phyloP scores from a whole-genome alignment of 2,113 vertebrate genomes.

The Peromyscus polionotus region DNA sequence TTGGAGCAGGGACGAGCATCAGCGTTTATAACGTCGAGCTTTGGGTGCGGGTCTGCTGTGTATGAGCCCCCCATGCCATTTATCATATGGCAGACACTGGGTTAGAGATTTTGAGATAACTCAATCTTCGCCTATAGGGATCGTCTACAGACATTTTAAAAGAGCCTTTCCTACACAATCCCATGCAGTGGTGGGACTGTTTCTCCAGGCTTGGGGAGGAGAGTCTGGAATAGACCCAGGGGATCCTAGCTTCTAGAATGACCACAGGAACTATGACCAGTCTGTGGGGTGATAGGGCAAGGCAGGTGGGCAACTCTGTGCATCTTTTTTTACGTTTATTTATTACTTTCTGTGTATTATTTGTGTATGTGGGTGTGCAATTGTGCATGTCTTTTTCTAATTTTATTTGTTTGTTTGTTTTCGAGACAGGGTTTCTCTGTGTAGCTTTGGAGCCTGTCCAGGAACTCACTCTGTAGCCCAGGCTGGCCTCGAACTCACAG shows the following conservation, averaged over 20 bases:
- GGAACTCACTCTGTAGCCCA: no score
- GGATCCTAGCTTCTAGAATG: background rate
- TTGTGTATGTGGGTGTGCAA: background rate
- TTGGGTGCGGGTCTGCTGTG: background rate
- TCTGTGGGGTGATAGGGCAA: background rate
- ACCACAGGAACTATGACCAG: background rate
- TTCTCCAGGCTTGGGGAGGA: background rate
- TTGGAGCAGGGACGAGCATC: background rate
- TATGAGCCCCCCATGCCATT: accelerated
- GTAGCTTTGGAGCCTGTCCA: no score
- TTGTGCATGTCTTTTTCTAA: background rate
- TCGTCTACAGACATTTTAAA: background rate
- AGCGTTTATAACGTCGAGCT: background rate
- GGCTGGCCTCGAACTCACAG: no score
- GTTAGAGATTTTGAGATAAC: background rate
- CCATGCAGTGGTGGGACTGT: accelerated
- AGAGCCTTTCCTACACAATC: background rate
- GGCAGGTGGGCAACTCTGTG: background rate
- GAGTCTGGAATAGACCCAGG: background rate
- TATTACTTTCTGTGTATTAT: background rate
- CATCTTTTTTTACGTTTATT: background rate
- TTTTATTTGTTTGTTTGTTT: no score
- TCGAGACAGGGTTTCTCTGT: no score
- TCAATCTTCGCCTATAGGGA: background rate
- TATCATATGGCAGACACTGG: background rate